Evolutionary conservation across 2,113 vertebrate species (phyloP).

Genomic region (Typhlomys cinereus): DNA sequence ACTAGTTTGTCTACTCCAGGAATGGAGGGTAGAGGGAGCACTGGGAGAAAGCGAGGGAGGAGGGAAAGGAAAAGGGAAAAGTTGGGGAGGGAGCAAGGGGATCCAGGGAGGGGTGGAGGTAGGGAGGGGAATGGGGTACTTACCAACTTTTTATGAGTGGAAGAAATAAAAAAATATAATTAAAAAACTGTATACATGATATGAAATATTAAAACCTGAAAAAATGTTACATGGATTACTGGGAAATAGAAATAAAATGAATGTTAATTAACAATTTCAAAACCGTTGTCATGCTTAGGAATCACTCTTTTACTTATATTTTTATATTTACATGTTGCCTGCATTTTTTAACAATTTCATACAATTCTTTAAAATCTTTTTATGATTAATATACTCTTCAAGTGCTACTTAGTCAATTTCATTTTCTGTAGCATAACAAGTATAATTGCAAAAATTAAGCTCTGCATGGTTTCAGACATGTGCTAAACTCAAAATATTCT

Average conservation of each 20-base stretch:
- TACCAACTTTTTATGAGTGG: no score
- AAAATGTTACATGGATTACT: neutral
- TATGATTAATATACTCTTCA: neutral
- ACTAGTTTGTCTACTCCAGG: no score
- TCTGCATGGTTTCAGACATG: neutral
- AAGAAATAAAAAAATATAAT: neutral
- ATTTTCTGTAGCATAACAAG: neutral
- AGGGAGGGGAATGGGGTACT: no score
- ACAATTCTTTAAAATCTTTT: neutral
- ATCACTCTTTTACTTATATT: neutral
- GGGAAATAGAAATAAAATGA: neutral
- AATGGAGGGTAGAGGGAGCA: no score
- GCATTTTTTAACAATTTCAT: neutral
- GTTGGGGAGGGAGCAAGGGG: no score
- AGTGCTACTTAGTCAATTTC: neutral
- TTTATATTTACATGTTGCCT: neutral
- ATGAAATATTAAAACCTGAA: neutral
- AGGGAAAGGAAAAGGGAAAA: no score
- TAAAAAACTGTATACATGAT: neutral
- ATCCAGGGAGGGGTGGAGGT: no score
- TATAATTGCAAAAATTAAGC: neutral
- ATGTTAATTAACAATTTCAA: neutral
- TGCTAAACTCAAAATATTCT: slow-evolving; percentile 6
- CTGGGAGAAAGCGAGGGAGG: no score
- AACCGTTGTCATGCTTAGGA: neutral